Percentiles rank a stretch among this genome's conserved stretches.
phyloP scores from a whole-genome alignment of 2,888 invertebrate genomes.

The Ophion slaviceki region DNA sequence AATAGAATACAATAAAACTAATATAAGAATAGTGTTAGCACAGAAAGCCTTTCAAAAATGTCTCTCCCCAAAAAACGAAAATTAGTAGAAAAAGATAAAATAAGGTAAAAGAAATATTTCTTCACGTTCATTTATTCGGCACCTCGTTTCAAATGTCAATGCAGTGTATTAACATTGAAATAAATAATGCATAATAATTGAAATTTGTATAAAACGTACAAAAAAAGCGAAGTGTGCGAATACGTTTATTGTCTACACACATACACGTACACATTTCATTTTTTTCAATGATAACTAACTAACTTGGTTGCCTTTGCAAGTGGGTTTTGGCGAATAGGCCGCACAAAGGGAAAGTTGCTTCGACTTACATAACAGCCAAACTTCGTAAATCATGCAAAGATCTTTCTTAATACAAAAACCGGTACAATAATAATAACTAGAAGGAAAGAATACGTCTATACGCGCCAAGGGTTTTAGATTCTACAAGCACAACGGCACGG shows the following conservation, averaged over 20 bases:
- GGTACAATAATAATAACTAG: constrained; percentile 49
- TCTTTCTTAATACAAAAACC: not conserved
- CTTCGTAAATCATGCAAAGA: not conserved
- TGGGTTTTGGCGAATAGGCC: not conserved
- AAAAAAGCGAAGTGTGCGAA: no score
- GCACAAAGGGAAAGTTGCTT: not conserved
- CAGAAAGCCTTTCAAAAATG: no score
- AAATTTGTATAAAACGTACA: no score
- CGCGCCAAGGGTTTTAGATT: constrained; percentile 77
- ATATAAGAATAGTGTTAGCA: no score
- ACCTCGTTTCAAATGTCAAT: no score
- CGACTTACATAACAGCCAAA: not conserved
- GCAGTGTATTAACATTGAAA: no score
- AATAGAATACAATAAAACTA: no score
- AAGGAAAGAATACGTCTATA: constrained; percentile 76
- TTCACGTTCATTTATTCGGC: no score
- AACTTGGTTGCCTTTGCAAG: not conserved
- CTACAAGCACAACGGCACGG: constrained; percentile 78
- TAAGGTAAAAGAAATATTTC: no score
- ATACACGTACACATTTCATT: not conserved
- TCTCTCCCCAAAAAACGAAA: no score
- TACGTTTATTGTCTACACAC: not conserved
- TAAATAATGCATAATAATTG: no score
- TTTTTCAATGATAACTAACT: not conserved
- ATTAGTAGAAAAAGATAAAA: no score